A percentile compares a stretch with the other conserved stretches of the same genome.
phyloP scores from a whole-genome alignment of 2,888 invertebrate genomes.

The Callosobruchus maculatus region DNA sequence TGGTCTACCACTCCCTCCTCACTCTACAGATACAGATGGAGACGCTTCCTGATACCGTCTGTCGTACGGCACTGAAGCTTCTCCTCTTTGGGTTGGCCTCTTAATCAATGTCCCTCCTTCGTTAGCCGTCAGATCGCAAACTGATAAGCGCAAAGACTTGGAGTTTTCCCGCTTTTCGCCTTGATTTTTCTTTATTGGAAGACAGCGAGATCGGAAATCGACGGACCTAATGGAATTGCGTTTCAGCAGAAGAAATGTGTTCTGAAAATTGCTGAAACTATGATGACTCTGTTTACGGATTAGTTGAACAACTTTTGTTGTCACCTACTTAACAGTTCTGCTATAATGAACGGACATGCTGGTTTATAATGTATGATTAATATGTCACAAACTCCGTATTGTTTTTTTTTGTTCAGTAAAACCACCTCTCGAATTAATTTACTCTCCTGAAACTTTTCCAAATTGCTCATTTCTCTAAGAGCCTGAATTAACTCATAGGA shows the following conservation, averaged over 20 bases:
- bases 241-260: neutral
- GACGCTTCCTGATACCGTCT: too few species aligned
- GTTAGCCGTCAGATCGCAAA: neutral
- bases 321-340: too few species aligned
- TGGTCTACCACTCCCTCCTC: too few species aligned
- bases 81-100: neutral
- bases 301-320: neutral
- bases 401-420: too few species aligned
- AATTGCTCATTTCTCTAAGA: too few species aligned
- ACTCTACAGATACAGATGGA: too few species aligned
- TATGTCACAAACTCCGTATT: too few species aligned
- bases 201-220: neutral
- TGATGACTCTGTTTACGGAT: neutral
- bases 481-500: too few species aligned
- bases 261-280: neutral
- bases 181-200: neutral
- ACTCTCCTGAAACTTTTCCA: too few species aligned
- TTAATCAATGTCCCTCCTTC: neutral
- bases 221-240: neutral
- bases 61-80: neutral
- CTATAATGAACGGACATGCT: too few species aligned
- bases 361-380: too few species aligned
- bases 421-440: too few species aligned
- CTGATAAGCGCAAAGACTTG: neutral
- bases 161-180: neutral